Conservation (phyloP, 1,140 invertebrate genomes). For the Bombus sibiricus region DNA sequence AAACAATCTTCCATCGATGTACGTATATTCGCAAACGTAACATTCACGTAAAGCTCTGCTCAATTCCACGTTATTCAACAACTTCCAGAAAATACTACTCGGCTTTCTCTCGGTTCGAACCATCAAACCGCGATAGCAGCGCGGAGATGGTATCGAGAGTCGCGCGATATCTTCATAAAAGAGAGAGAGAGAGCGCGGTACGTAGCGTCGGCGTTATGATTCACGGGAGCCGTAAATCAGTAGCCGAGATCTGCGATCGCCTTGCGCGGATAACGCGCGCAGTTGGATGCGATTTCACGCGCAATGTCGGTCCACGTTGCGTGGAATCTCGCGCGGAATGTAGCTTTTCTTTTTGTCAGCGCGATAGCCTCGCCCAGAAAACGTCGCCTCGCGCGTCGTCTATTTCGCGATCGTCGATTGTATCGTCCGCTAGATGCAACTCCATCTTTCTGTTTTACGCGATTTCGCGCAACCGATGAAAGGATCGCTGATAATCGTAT, state of each 20-base stretch:
- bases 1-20: neutral
- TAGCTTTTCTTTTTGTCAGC: slow-evolving; percentile 56
- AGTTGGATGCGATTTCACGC: slow-evolving; percentile 65
- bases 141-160: slow-evolving; percentile 8
- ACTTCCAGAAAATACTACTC: neutral
- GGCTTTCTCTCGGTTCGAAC: neutral
- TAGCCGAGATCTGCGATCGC: slow-evolving; percentile 41
- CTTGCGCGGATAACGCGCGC: neutral
- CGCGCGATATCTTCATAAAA: slow-evolving; percentile 43
- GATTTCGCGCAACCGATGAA: too few relatives aligned
- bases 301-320: slow-evolving; percentile 61
- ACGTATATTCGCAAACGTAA: too few relatives aligned
- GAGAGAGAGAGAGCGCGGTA: neutral
- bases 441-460: neutral
- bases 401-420: neutral
- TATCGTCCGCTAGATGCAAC: neutral
- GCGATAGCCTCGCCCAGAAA: slow-evolving; percentile 59
- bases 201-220: slow-evolving; percentile 50
- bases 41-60: neutral
- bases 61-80: neutral
- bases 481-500: too few relatives aligned
- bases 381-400: neutral
- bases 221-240: slow-evolving; percentile 58
- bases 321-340: slow-evolving; percentile 63
- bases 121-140: neutral